A percentile compares a stretch with the other conserved stretches of the same genome.
phyloP scores from a whole-genome alignment of 92 coral and sea anemone species.

The Palythoa grandis region DNA sequence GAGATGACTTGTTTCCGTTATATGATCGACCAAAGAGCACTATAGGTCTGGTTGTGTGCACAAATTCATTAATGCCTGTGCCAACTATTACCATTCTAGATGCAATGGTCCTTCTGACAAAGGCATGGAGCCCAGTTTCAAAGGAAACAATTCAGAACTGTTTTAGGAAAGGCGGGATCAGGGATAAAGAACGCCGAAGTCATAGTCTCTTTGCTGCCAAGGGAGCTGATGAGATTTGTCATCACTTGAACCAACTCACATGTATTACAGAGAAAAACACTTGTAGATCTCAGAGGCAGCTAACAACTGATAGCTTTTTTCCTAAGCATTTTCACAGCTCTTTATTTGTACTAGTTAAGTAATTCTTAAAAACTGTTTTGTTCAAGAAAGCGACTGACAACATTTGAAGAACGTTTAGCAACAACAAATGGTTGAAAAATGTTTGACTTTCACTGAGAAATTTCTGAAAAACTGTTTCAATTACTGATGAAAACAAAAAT shows the following conservation, averaged over 20 bases:
- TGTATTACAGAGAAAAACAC: not conserved
- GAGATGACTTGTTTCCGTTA: no score
- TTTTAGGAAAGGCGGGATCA: conserved; percentile 41
- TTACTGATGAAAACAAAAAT: not conserved
- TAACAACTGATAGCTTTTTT: not conserved
- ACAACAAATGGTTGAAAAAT: no score
- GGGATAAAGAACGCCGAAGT: conserved; percentile 14
- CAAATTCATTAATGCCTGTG: conserved; percentile 18
- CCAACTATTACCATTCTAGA: conserved; percentile 45
- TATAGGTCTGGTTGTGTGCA: conserved; percentile 45
- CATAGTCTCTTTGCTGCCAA: conserved; percentile 51
- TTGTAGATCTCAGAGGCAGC: conserved; percentile 1
- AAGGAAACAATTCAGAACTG: conserved; percentile 48
- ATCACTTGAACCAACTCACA: conserved; percentile 40
- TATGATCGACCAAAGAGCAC: conserved; percentile 45
- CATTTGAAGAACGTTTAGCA: not conserved
- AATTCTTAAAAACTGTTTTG: conserved; percentile 9
- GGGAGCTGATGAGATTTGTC: conserved; percentile 54
- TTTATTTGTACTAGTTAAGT: not conserved
- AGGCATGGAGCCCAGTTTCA: conserved; percentile 49
- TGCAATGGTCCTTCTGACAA: conserved; percentile 44
- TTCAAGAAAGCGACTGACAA: not conserved
- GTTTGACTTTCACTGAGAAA: no score
- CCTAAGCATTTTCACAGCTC: not conserved
- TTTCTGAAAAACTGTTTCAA: no score